These are phyloP conservation scores for Drosophila kohkoa DNA, from an alignment of 1,140 invertebrate species.

Conservation along the genomic window DNA sequence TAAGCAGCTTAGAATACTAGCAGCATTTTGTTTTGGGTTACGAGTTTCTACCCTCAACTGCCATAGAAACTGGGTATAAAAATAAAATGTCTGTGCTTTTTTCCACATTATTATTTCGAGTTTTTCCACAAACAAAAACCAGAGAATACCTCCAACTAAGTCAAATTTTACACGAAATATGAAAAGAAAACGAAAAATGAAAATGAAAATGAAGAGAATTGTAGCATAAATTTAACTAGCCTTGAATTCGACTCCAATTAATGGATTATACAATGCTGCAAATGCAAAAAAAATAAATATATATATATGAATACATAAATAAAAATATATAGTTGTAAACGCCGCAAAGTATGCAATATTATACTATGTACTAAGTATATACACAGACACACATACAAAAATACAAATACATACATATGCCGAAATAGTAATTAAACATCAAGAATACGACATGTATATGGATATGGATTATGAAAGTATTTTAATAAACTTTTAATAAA, in stretches of 20 bases:
- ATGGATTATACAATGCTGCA: constrained; percentile 38
- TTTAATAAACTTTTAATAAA: constrained; percentile 84
- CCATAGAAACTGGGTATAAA: constrained; percentile 3
- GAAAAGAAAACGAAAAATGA: constrained; percentile 9
- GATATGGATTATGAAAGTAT: constrained; percentile 75
- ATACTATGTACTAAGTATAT: constrained; percentile 60
- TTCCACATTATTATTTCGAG: constrained; percentile 2
- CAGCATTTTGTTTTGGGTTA: constrained; percentile 1
- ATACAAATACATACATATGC: constrained; percentile 24
- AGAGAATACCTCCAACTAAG: constrained; percentile 71
- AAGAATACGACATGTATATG: constrained; percentile 65
- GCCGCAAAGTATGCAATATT: constrained; percentile 82
- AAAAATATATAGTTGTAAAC: constrained; percentile 68
- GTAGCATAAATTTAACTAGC: constrained; percentile 76
- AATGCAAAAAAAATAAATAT: constrained; percentile 36
- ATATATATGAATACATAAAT: constrained; percentile 3
- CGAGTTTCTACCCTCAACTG: neutral
- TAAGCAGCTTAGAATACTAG: constrained; percentile 42
- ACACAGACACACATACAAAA: constrained; percentile 43
- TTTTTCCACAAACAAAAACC: constrained; percentile 23
- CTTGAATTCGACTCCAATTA: constrained; percentile 74
- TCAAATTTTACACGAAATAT: constrained; percentile 47
- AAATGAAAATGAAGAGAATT: constrained; percentile 6
- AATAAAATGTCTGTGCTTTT: constrained; percentile 14
- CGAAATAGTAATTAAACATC: constrained; percentile 41